Conservation (phyloP, 2,888 invertebrate species). For the Oscheius sp. region DNA sequence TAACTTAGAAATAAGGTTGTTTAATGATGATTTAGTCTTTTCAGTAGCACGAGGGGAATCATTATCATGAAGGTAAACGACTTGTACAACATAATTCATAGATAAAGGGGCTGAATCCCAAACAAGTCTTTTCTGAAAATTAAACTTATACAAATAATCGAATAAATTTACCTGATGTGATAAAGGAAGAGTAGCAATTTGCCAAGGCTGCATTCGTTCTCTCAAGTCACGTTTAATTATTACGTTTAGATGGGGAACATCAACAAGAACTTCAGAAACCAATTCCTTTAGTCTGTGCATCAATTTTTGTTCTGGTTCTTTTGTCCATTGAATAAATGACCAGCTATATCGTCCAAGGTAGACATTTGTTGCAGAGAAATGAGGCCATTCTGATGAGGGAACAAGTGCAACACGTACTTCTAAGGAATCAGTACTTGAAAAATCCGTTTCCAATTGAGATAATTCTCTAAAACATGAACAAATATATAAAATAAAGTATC, state of each 20-base stretch:
- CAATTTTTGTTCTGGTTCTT: conserved; percentile 4
- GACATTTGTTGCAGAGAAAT: conserved; percentile 48
- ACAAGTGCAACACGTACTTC: conserved; percentile 34
- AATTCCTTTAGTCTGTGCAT: conserved; percentile 13
- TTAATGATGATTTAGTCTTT: too few species aligned
- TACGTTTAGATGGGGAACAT: conserved; percentile 55
- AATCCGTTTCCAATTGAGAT: not conserved
- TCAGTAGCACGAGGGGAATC: conserved; percentile 3
- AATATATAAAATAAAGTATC: too few species aligned
- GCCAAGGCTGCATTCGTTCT: conserved; percentile 53
- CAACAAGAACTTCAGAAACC: conserved; percentile 37
- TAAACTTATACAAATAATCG: not conserved
- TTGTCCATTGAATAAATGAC: conserved; percentile 24
- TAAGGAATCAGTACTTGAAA: not conserved
- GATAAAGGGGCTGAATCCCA: conserved; percentile 59
- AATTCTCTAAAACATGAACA: not conserved
- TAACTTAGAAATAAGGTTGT: conserved; percentile 24
- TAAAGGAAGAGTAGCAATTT: conserved; percentile 53
- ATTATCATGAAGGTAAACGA: conserved; percentile 61
- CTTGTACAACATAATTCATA: conserved; percentile 57
- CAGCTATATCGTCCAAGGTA: not conserved
- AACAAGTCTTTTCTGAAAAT: conserved; percentile 50
- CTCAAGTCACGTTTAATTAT: conserved; percentile 52
- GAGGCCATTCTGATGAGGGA: conserved; percentile 43
- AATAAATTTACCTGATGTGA: conserved; percentile 48